Conservation (phyloP, 2,113 vertebrate species). For the Ornithorhynchus anatinus region DNA sequence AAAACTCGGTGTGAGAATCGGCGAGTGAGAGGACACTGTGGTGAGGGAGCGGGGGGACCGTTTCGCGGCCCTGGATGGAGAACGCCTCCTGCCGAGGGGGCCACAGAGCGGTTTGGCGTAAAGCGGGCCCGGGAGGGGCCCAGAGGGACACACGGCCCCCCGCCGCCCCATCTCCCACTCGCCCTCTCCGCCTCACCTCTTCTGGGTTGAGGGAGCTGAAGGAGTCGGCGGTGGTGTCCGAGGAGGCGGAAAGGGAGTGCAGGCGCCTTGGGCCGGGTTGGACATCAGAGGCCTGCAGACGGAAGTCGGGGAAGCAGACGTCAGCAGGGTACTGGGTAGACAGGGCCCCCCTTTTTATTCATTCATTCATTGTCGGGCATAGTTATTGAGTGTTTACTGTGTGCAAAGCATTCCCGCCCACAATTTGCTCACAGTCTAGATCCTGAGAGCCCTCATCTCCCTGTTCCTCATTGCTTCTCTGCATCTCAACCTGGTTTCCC, state of each 20-base stretch:
- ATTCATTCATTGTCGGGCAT: no score
- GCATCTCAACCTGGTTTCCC: not conserved
- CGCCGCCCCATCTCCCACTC: rapidly evolving
- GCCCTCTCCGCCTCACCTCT: constrained; percentile 67
- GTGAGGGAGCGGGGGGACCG: constrained; percentile 67
- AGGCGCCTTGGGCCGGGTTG: constrained; percentile 80
- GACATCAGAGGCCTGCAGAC: constrained; percentile 70
- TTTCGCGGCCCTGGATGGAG: constrained; percentile 66
- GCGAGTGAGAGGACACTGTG: constrained; percentile 79
- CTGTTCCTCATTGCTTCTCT: no score
- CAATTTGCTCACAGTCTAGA: no score
- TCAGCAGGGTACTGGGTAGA: not conserved
- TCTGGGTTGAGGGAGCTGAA: constrained; percentile 83
- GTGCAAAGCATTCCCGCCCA: no score
- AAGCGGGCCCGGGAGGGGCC: not conserved
- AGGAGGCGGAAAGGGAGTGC: constrained; percentile 86
- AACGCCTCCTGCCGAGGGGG: constrained; percentile 58
- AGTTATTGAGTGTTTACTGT: no score
- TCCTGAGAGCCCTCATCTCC: no score
- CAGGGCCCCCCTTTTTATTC: not conserved
- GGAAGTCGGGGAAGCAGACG: constrained; percentile 12
- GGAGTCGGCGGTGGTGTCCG: constrained; percentile 85
- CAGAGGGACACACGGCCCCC: no score
- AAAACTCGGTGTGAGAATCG: constrained; percentile 88
- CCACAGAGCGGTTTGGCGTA: not conserved